Conservation (phyloP, 1,140 invertebrate genomes). For the Hycleus phaleratus region DNA sequence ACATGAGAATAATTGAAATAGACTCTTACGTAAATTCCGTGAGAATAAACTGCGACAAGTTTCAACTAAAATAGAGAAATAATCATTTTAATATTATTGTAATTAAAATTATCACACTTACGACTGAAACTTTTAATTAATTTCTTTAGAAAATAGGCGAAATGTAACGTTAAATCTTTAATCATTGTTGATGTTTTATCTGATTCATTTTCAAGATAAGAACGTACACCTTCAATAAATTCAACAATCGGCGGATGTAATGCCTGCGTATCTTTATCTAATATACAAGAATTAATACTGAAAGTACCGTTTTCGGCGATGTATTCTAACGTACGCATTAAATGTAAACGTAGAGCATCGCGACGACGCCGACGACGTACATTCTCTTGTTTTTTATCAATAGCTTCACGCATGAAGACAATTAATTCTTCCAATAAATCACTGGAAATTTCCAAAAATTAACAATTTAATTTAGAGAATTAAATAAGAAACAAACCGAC, state of each 20-base stretch:
- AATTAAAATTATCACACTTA: slow-evolving; percentile 45
- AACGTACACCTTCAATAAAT: slow-evolving; percentile 88
- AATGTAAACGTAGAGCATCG: slow-evolving; percentile 84
- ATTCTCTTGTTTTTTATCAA: slow-evolving; percentile 97
- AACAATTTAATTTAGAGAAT: background rate
- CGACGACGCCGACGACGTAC: slow-evolving; percentile 79
- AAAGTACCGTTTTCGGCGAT: slow-evolving; percentile 91
- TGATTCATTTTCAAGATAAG: slow-evolving; percentile 84
- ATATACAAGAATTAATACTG: slow-evolving; percentile 69
- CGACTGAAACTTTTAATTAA: slow-evolving; percentile 87
- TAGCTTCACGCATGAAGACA: slow-evolving; percentile 84
- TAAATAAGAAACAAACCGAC: slow-evolving; percentile 60
- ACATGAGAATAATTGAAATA: slow-evolving; percentile 86
- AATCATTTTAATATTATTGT: background rate
- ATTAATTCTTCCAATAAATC: slow-evolving; percentile 95
- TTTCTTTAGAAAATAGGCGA: slow-evolving; percentile 88
- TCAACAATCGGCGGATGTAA: slow-evolving; percentile 85
- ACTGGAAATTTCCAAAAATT: slow-evolving; percentile 44
- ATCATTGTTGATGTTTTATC: slow-evolving; percentile 77
- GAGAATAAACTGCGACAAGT: slow-evolving; percentile 77
- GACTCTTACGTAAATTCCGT: slow-evolving; percentile 72
- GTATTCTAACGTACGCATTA: slow-evolving; percentile 84
- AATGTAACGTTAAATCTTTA: slow-evolving; percentile 83
- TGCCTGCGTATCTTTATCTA: slow-evolving; percentile 75
- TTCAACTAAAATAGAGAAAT: slow-evolving; percentile 53